Evolutionary conservation across 1,140 invertebrate genomes (phyloP), one percentile per base, ranked within the genome.

Genomic region (Bombus superbus): DNA sequence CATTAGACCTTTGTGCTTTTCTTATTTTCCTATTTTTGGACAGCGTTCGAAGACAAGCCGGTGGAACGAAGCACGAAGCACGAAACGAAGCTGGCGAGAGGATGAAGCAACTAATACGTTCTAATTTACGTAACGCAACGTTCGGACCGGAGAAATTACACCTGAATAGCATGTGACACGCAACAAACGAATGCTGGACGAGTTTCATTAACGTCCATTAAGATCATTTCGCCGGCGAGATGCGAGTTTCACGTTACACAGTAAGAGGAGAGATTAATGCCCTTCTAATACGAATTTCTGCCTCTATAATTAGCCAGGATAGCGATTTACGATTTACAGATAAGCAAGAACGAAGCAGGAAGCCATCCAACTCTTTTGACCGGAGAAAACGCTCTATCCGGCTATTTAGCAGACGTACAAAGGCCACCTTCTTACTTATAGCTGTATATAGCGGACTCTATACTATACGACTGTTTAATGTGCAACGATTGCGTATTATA

Each of bases 121-220:
- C 59, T 18, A 81, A 81, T 81, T 59, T 57, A 71, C 68, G 79
- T 81, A 81, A 71, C 47, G 10, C 35, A 64, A 35, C n/a, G 53
- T 15, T 1, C 53, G 38, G 68, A 47, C 8, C 44, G 74, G 32
- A 69, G 79, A 81, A 81, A 81, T 81, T 81, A 69, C 66, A 28
- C 47, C 35, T 69, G 68, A 81, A 57, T 59, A 44, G 32, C 47
- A 32, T 64, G 68, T 81, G 22, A 72, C 68, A n/a, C 4, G 53
- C 35, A 38, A 79, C 64, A 79, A 79, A 68, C 44, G 35, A 40
- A 40, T 68, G 44, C 35, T 69, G 66, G 9, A 69, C 44, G 68
- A 57, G 68, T 42, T 72, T 72, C 79, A 57, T 57, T 81, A 72
- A 59, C 35, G 79, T 72, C 47, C 68, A 42, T 72, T 69, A 71